Evolutionary conservation across 2,113 vertebrate genomes (phyloP).

Genomic region (Fregetta grallaria): DNA sequence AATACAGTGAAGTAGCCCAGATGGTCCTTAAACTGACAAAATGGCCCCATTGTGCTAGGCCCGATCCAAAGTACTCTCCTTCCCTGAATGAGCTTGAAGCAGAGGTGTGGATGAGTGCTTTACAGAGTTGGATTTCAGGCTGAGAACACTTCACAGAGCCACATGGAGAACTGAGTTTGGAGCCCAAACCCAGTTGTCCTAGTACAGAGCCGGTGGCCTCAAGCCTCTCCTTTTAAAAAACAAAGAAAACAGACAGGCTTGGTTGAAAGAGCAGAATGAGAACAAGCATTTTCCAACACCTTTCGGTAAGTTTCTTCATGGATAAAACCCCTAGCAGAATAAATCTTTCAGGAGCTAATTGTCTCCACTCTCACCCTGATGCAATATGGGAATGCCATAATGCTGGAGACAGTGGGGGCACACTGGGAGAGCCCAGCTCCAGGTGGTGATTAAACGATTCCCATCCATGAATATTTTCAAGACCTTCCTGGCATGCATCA

Average conservation of each 20-base stretch:
- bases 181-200: not conserved
- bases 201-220: not conserved
- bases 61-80: not conserved
- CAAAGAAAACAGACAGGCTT: not conserved
- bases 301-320: not conserved
- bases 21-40: not conserved
- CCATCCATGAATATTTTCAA: not conserved
- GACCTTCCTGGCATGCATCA: not conserved
- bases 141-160: not conserved
- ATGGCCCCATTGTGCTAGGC: rapidly evolving
- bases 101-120: not conserved
- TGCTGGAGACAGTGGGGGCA: not conserved
- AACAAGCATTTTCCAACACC: not conserved
- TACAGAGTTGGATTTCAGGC: not conserved
- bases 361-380: not conserved
- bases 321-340: not conserved
- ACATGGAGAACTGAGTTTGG: not conserved
- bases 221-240: not conserved
- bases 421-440: not conserved
- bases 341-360: not conserved
- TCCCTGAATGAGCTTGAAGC: not conserved
- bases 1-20: not conserved
- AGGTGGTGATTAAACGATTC: not conserved
- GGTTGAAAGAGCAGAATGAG: not conserved
- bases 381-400: not conserved